Conservation (phyloP, 2,888 invertebrate genomes). For the Cryptus viduatorius region DNA sequence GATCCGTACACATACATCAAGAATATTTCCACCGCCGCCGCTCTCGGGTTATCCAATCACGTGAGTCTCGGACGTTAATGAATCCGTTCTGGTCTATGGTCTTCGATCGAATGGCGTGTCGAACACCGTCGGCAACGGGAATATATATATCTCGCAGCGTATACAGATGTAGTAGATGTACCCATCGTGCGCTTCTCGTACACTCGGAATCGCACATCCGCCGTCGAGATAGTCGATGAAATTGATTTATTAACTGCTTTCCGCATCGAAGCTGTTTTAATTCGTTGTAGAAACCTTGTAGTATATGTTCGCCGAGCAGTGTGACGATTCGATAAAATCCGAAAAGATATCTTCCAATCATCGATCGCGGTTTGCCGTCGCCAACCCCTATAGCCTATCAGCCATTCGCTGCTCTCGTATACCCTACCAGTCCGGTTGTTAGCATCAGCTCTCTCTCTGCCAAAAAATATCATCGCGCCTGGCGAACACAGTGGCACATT, state of each 20-base stretch:
- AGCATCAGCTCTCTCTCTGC: conserved; percentile 1
- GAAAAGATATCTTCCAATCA: neutral
- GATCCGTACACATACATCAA: conserved; percentile 51
- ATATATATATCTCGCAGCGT: conserved; percentile 58
- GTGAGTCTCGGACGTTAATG: conserved; percentile 63
- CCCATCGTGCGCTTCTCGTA: neutral
- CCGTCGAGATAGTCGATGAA: conserved; percentile 40
- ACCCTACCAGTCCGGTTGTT: neutral
- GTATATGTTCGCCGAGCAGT: neutral
- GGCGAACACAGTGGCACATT: conserved; percentile 29
- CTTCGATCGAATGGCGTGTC: conserved; percentile 61
- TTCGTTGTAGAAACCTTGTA: conserved; percentile 9
- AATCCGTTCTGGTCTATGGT: conserved; percentile 57
- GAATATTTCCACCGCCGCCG: conserved; percentile 35
- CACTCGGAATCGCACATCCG: conserved; percentile 10
- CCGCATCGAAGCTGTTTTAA: conserved; percentile 39
- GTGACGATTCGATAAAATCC: neutral
- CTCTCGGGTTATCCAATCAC: conserved; percentile 47
- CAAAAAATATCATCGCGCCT: conserved; percentile 47
- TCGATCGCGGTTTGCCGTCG: too few species aligned
- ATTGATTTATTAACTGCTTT: conserved; percentile 59
- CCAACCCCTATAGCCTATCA: too few species aligned
- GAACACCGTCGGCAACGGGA: conserved; percentile 40
- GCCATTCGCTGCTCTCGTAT: conserved; percentile 6
- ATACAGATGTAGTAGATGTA: neutral